These are phyloP conservation scores for Psylliodes chrysocephalus DNA, from an alignment of 2,888 invertebrate species.

Conservation along the genomic window DNA sequence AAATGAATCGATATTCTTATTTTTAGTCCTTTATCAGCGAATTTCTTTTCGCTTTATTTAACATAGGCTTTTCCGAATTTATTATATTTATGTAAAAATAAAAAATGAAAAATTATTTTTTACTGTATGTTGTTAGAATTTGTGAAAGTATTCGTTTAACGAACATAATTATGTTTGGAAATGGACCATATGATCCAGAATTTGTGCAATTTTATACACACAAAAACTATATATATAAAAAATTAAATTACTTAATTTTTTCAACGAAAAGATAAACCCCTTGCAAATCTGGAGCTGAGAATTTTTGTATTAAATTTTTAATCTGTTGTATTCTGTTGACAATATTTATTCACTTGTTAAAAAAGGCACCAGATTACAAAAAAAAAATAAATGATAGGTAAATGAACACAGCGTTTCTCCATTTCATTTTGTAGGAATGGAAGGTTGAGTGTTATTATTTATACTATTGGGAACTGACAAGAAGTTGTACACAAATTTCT, in stretches of 20 bases:
- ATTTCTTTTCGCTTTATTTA: slow-evolving; percentile 40
- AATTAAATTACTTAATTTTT: slow-evolving; percentile 4
- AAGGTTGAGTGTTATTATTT: not conserved
- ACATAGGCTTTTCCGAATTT: slow-evolving; percentile 45
- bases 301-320: not conserved
- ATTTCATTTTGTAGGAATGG: no score
- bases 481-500: slow-evolving; percentile 22
- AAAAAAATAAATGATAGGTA: slow-evolving; percentile 39
- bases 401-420: slow-evolving; percentile 29
- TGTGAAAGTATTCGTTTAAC: slow-evolving; percentile 43
- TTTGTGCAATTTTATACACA: slow-evolving; percentile 45
- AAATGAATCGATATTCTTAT: no score
- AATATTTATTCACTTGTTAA: slow-evolving; percentile 57
- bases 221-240: not conserved
- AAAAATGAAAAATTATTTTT: slow-evolving; percentile 43
- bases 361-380: slow-evolving; percentile 52
- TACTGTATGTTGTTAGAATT: slow-evolving; percentile 49
- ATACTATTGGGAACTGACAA: slow-evolving; percentile 12
- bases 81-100: slow-evolving; percentile 46
- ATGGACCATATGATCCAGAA: slow-evolving; percentile 47
- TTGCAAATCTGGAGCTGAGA: slow-evolving; percentile 16
- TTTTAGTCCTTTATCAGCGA: slow-evolving; percentile 16
- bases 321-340: slow-evolving; percentile 39
- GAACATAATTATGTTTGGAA: slow-evolving; percentile 35
- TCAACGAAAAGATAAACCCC: slow-evolving; percentile 20